phyloP scores from a whole-genome alignment of 1,140 invertebrate genomes.

The Drosophila parvula region DNA sequence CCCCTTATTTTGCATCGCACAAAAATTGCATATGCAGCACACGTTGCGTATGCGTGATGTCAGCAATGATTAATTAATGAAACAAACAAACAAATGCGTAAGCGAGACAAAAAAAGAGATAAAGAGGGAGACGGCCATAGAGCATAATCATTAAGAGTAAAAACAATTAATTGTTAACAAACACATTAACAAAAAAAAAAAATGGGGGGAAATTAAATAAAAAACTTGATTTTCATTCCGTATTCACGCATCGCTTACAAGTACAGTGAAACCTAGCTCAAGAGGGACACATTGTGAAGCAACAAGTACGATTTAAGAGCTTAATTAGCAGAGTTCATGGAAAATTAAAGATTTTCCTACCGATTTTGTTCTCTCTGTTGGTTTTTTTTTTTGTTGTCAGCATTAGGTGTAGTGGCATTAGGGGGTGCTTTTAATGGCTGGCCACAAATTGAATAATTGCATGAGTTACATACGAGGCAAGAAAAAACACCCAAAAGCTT shows the following conservation, averaged over 20 bases:
- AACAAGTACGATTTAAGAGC: not conserved
- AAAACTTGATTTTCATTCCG: constrained; percentile 50
- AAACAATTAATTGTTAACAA: constrained; percentile 59
- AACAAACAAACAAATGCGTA: constrained; percentile 38
- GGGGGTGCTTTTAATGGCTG: constrained; percentile 29
- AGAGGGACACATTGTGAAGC: not conserved
- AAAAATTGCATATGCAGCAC: constrained; percentile 60
- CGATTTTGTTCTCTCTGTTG: not conserved
- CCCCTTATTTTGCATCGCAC: constrained; percentile 1
- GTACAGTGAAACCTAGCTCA: not conserved
- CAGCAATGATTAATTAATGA: constrained; percentile 74
- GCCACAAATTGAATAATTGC: constrained; percentile 77
- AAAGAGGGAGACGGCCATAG: constrained; percentile 23
- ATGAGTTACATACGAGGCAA: constrained; percentile 41
- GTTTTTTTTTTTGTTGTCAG: constrained; percentile 1
- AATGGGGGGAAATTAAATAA: not conserved
- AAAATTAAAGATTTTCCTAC: constrained; percentile 15
- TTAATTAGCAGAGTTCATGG: constrained; percentile 21
- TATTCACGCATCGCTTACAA: constrained; percentile 60
- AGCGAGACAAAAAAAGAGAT: constrained; percentile 3
- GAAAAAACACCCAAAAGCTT: constrained; percentile 42
- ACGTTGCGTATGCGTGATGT: constrained; percentile 70
- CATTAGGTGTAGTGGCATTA: not conserved
- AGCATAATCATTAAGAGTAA: constrained; percentile 55
- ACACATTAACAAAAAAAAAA: not conserved